A percentile compares a stretch with the other conserved stretches of the same genome.
phyloP scores from a whole-genome alignment of 2,113 vertebrate genomes.

The Burhinus oedicnemus region DNA sequence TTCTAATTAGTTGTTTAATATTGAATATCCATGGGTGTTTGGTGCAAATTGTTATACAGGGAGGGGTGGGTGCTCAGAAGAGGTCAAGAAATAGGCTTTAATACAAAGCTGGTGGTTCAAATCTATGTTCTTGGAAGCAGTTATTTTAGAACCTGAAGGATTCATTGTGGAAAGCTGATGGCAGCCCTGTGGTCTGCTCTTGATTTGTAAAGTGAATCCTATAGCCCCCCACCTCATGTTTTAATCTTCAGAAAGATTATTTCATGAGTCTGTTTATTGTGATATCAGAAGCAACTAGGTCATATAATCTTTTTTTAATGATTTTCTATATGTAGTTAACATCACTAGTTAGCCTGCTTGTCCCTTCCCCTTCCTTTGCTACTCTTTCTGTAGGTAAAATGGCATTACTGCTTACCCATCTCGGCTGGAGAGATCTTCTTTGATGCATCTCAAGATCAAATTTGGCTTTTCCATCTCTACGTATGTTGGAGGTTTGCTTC shows the following conservation, averaged over 20 bases:
- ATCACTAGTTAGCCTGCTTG: neutral
- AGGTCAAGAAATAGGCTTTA: neutral
- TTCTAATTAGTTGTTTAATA: constrained; percentile 66
- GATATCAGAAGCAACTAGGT: neutral
- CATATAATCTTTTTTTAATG: neutral
- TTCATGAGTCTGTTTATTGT: neutral
- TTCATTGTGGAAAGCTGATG: neutral
- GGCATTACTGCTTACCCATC: neutral
- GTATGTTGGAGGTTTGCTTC: neutral
- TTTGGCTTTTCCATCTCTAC: neutral
- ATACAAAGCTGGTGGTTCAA: neutral
- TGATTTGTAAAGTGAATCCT: neutral
- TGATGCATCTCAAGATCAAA: neutral
- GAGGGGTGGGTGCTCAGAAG: neutral
- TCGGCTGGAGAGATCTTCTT: neutral
- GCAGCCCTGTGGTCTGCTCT: neutral
- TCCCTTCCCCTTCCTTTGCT: neutral
- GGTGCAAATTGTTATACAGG: constrained; percentile 19
- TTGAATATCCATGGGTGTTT: constrained; percentile 49
- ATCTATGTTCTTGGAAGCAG: neutral
- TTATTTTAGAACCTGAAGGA: neutral
- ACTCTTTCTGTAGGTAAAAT: neutral
- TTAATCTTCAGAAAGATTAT: neutral
- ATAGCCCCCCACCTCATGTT: neutral
- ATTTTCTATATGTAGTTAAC: neutral